Base-by-base conservation (phyloP, 2,888 invertebrate genomes). In the Desoria tigrina region DNA sequence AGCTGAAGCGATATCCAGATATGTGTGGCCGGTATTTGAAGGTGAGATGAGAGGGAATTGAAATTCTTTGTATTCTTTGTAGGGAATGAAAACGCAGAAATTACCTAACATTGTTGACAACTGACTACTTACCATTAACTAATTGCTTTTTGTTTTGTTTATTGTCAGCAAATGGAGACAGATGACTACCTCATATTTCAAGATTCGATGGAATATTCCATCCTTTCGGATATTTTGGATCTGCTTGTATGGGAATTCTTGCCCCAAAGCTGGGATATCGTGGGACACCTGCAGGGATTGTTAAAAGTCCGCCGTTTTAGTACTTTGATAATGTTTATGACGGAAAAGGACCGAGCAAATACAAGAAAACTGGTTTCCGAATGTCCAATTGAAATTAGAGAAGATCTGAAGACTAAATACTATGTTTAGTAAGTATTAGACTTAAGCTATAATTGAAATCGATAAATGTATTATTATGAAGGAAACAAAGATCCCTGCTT, bases 121-220 rank as follows among this genome's bases (percentile, higher is more conserved):
- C 18, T 55, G 2, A n/a, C 2, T 39, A 56, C 39, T 37, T 32
- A n/a, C n/a, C n/a, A n/a, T n/a, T n/a, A n/a, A n/a, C n/a, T n/a
- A n/a, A n/a, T n/a, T 51, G 11, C 2, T 21, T 51, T 27, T 57
- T 62, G n/a, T 18, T n/a, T 61, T 61, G 26, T 16, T 28, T 45
- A 53, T 24, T 53, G 7, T 24, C 80, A 87, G 86, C 81, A 85
- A 78, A 84, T 89, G 75, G 81, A 84, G 2, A 84, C 86, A 0
- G 75, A 79, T 1, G 82, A 82, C 65, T 81, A 89, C 1, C 79
- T 81, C 0, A 42, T 58, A 26, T 88, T 90, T 79, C 84, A 84
- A 77, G 86, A 88, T 74, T 86, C 88, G 0, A 79, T 90, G 66
- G 89, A 89, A 70, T 85, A 84, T 63, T 82, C 84, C 50, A 82